These are phyloP conservation scores for Mimas tiliae DNA, from an alignment of 2,888 invertebrate species.

Conservation along the genomic window DNA sequence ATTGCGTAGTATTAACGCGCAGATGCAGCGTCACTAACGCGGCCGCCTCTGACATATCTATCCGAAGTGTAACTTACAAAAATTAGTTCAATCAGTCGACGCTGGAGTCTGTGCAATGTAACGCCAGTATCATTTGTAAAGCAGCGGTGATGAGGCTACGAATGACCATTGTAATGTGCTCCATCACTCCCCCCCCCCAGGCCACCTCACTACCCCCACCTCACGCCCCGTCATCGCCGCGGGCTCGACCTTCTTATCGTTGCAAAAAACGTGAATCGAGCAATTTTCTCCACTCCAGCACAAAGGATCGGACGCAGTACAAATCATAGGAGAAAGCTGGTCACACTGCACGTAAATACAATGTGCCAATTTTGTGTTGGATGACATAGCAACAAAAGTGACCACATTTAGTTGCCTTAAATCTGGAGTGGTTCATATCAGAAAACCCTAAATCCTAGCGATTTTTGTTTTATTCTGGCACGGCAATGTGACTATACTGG, in stretches of 20 bases:
- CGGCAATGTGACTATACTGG: no score
- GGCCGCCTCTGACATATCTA: no score
- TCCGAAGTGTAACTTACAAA: no score
- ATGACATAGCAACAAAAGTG: no score
- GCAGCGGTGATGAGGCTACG: conserved; percentile 13
- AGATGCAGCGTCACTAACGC: no score
- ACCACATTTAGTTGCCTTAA: no score
- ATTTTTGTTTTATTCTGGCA: no score
- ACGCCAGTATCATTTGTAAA: not conserved
- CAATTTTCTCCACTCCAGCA: conserved; percentile 53
- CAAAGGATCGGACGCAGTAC: conserved; percentile 43
- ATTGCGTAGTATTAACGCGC: no score
- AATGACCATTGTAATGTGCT: conserved; percentile 42
- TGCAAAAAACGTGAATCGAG: conserved; percentile 53
- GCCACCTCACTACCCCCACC: not conserved
- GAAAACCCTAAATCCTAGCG: no score
- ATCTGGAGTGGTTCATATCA: no score
- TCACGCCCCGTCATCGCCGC: not conserved
- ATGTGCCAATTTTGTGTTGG: no score
- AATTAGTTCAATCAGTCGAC: not conserved
- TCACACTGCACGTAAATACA: not conserved
- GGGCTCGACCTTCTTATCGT: conserved; percentile 32
- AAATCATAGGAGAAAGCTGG: conserved; percentile 24
- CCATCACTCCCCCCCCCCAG: not conserved
- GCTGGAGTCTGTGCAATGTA: not conserved